Conservation (phyloP, 2,113 vertebrate species). For the Gobiocypris rarus region DNA sequence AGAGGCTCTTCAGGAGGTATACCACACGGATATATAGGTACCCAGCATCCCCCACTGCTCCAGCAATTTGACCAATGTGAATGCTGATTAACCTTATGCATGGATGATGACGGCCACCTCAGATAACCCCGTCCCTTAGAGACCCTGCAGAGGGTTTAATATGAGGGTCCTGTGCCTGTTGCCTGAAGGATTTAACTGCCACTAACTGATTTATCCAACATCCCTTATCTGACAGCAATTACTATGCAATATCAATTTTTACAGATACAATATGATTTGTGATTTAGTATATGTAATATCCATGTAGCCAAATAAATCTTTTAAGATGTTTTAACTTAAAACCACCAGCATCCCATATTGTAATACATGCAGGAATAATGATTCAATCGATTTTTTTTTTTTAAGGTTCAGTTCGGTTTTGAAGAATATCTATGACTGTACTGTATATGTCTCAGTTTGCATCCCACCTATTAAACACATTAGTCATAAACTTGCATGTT, state of each 20-base stretch:
- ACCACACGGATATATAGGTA: slow-evolving; percentile 93
- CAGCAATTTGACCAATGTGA: slow-evolving; percentile 82
- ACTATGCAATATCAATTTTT: not conserved
- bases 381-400: not conserved
- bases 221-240: not conserved
- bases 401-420: not conserved
- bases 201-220: not conserved
- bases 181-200: slow-evolving; percentile 42
- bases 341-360: not conserved
- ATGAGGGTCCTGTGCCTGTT: slow-evolving; percentile 41
- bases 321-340: not conserved
- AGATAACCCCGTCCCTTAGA: slow-evolving; percentile 45
- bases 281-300: not conserved
- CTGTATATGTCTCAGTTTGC: not conserved
- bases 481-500: slow-evolving; percentile 34
- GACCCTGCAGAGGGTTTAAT: not conserved
- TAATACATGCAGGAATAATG: not conserved
- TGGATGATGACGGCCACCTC: slow-evolving; percentile 73
- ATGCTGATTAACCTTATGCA: slow-evolving; percentile 90
- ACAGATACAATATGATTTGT: not conserved
- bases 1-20: slow-evolving; percentile 96
- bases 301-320: not conserved
- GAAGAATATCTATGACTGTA: not conserved
- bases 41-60: slow-evolving; percentile 82
- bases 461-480: slow-evolving; percentile 3